Evolutionary conservation across 2,113 vertebrate species (phyloP), one percentile per base, ranked within the genome.

Genomic region (Megalops atlanticus): DNA sequence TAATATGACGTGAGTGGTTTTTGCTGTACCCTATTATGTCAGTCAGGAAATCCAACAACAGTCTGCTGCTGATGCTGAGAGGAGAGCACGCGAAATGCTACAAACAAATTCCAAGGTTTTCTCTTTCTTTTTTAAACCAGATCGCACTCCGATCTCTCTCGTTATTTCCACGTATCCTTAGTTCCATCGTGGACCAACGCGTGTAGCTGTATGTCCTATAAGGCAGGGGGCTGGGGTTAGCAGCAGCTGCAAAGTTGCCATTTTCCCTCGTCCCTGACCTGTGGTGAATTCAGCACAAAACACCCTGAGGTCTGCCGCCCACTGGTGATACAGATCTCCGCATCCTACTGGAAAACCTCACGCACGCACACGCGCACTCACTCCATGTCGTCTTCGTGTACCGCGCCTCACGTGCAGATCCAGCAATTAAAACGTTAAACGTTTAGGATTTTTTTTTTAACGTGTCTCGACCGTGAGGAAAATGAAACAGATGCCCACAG

Each of bases 191-290:
- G 58, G 58, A 31, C 8, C 58, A n/a, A 64, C 31, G 58, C 58
- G n/a, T 64, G 58, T 64, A 27, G 58, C 24, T 64, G 58, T 64
- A 24, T 64, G 24, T 64, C 58, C 58, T 24, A 64, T 27, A 64
- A 64, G 11, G 31, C 8, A 64, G 31, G 58, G 58, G 24, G n/a
- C 31, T 64, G 58, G n/a, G 58, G 58, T 64, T 64, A n/a, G 24
- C 58, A 64, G 58, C 24, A n/a, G 58, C 58, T 64, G 58, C 58
- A 64, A n/a, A 64, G 58, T 64, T 64, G 58, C 58, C 58, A 64
- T 64, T 64, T 64, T 64, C 12, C 58, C 58, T 64, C 58, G 31
- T 64, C 58, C 58, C 58, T 24, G 58, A 24, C 58, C 58, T 24
- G 58, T 64, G 58, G 58, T 64, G 58, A n/a, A 31, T 64, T 64